phyloP scores from a whole-genome alignment of 2,113 vertebrate genomes.

The Callipepla squamata region DNA sequence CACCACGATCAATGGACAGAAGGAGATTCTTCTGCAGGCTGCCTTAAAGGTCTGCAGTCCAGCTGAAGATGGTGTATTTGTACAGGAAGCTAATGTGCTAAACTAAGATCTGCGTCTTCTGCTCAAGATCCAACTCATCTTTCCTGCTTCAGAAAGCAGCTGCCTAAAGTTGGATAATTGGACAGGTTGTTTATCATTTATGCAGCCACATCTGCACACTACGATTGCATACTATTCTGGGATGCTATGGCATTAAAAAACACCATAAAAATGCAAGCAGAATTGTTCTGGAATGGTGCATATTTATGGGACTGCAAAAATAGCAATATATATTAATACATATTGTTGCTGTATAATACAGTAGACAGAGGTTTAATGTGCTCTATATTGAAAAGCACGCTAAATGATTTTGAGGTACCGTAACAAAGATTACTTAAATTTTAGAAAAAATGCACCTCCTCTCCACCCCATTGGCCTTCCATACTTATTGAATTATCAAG shows the following conservation, averaged over 20 bases:
- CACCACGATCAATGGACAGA: neutral
- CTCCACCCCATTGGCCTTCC: neutral
- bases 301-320: neutral
- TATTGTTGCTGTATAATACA: neutral
- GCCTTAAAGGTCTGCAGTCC: neutral
- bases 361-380: neutral
- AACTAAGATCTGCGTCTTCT: neutral
- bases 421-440: neutral
- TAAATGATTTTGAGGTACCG: too few species aligned
- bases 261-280: neutral
- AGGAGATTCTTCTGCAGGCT: neutral
- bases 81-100: neutral
- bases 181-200: neutral
- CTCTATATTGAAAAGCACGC: neutral
- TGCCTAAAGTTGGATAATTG: neutral
- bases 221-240: neutral
- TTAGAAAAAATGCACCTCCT: neutral
- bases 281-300: neutral
- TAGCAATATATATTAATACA: neutral
- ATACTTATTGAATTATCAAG: neutral
- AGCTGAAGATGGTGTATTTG: neutral
- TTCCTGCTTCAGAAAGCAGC: neutral
- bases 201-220: fast-evolving
- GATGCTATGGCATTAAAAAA: neutral
- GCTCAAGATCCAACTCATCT: too few species aligned